Evolutionary conservation across 1,140 invertebrate species (phyloP), one percentile per base, ranked within the genome.

Genomic region (Eubasilissa regina): DNA sequence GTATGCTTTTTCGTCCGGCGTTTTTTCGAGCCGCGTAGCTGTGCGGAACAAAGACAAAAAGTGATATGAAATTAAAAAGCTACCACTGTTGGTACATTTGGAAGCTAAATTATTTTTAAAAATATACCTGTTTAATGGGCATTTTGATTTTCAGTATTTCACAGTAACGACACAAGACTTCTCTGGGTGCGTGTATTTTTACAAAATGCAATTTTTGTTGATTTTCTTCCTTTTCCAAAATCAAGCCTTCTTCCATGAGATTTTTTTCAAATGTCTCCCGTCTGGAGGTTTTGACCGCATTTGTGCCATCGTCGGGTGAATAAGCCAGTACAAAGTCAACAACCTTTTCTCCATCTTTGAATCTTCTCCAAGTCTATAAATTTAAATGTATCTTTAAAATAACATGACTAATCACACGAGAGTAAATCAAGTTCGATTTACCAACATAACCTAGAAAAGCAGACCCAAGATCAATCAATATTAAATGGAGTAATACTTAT

Each of bases 141-240:
- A 98, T 94, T 87, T 96, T 93, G 56, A 98, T 90, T 87, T 96
- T 96, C 80, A 97, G 89, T 70, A 97, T 92, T 88, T 98, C 97
- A 70, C 94, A 93, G 87, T 97, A 97, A 83, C 94, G 91, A 76
- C 92, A 91, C 43, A 98, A 86, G 3, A 98, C 94, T 84, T 95
- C 92, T 86, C 92, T 91, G 0, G 97, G 94, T 0, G 94, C 95
- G 87, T 96, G 94, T 45, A 98, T 91, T 90, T 93, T 93, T 64
- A 93, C 87, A 85, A 94, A 93, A 84, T 91, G 88, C 73, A 93
- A 88, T 48, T 89, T 88, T 82, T 92, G 90, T 72, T 83, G 70
- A n/a, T 88, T 90, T 79, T 90, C 86, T 84, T 93, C 92, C 74
- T 90, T 87, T 85, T 93, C 92, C 78, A 94, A 85, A 82, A 91